A percentile compares a stretch with the other conserved stretches of the same genome.
Evolutionary conservation across 2,797 vertebrate genomes (phyloP).

Genomic region (Enteromius fasciolatus): DNA sequence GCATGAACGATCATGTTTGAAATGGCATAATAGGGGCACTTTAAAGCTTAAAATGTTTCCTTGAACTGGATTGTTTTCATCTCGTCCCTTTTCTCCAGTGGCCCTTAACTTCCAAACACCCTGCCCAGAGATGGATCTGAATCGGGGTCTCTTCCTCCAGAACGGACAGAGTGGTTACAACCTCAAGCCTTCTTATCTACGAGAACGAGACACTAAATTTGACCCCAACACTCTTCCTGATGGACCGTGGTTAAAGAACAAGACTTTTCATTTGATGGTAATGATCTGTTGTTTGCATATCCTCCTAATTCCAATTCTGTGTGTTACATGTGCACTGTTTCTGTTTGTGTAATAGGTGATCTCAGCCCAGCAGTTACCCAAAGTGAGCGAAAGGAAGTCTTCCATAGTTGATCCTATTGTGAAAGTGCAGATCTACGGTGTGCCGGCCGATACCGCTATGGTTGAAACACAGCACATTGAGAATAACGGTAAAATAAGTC

Average conservation of each 20-base stretch:
- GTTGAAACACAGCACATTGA: constrained; percentile 78
- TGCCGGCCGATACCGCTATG: constrained; percentile 79
- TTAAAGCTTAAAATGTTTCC: neutral
- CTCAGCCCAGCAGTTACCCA: constrained; percentile 94
- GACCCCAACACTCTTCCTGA: constrained; percentile 84
- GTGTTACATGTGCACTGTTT: neutral
- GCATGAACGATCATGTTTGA: too few species aligned
- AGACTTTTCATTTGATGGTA: constrained; percentile 87
- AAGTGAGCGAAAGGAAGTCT: constrained; percentile 84
- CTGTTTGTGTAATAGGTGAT: constrained; percentile 79
- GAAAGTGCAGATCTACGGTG: constrained; percentile 84
- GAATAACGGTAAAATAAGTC: constrained; percentile 84
- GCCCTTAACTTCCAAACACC: constrained; percentile 96
- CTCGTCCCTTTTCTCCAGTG: constrained; percentile 73
- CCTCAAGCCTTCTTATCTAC: constrained; percentile 90
- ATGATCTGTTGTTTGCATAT: constrained; percentile 18
- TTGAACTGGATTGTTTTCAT: neutral
- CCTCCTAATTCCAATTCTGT: neutral
- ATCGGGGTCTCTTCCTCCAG: constrained; percentile 89
- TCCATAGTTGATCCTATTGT: constrained; percentile 93
- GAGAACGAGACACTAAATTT: constrained; percentile 80
- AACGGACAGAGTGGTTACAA: constrained; percentile 91
- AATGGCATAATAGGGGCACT: too few species aligned
- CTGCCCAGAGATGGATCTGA: constrained; percentile 87
- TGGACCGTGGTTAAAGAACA: constrained; percentile 86